phyloP scores from a whole-genome alignment of 2,888 invertebrate genomes.

The Endotricha flammealis region DNA sequence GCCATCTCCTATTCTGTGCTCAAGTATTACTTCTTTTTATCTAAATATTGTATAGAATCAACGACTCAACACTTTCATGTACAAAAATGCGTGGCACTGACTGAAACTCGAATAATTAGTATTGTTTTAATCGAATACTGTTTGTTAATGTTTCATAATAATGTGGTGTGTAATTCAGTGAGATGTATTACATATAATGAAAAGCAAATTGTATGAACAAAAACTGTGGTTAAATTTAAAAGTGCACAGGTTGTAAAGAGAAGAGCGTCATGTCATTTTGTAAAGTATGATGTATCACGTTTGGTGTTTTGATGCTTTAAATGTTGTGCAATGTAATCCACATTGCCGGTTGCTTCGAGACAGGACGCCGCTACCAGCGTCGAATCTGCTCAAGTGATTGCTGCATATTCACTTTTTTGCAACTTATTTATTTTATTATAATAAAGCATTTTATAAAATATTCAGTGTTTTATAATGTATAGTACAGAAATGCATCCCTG shows the following conservation, averaged over 20 bases:
- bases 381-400: slow-evolving; percentile 55
- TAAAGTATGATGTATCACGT: slow-evolving; percentile 44
- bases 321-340: slow-evolving; percentile 47
- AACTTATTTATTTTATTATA: slow-evolving; percentile 72
- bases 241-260: not conserved
- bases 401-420: slow-evolving; percentile 66
- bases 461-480: slow-evolving; percentile 13
- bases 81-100: not conserved
- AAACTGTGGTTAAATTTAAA: not conserved
- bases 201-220: slow-evolving; percentile 5
- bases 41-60: not conserved
- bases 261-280: slow-evolving; percentile 18
- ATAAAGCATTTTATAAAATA: slow-evolving; percentile 67
- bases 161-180: not conserved
- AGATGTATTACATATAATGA: slow-evolving; percentile 2
- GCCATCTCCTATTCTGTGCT: slow-evolving; percentile 22
- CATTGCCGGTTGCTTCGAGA: slow-evolving; percentile 39
- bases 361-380: slow-evolving; percentile 23
- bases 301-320: slow-evolving; percentile 52
- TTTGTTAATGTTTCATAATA: slow-evolving; percentile 4
- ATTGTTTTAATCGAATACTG: not conserved
- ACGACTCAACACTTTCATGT: not conserved
- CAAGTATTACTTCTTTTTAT: slow-evolving; percentile 15
- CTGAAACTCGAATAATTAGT: not conserved
- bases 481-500: not conserved